A percentile compares a stretch with the other conserved stretches of the same genome.
Evolutionary conservation across 2,113 vertebrate genomes (phyloP).

Genomic region (Pithys albifrons): DNA sequence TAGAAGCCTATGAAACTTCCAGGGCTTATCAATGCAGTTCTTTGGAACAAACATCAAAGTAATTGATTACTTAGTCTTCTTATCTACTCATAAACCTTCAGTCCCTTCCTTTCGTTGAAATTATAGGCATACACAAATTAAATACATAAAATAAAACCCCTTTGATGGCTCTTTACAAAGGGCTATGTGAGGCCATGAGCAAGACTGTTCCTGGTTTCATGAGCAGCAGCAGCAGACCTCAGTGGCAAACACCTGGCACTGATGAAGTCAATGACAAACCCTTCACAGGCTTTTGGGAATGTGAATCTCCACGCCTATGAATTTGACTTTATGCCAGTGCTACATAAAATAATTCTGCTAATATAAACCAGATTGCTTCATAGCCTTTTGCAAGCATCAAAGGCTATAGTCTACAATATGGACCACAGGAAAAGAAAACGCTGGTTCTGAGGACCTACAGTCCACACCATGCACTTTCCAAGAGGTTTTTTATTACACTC

Average conservation of each 20-base stretch:
- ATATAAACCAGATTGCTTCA: not conserved
- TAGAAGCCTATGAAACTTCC: not conserved
- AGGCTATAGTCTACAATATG: not conserved
- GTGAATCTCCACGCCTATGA: not conserved
- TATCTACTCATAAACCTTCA: not conserved
- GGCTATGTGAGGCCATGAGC: not conserved
- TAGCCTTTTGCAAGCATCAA: not conserved
- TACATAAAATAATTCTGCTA: not conserved
- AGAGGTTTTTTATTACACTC: not conserved
- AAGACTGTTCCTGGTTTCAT: not conserved
- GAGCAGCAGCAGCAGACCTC: not conserved
- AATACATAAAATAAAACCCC: not conserved
- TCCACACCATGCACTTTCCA: not conserved
- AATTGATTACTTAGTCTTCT: not conserved
- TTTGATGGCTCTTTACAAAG: not conserved
- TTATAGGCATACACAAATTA: not conserved
- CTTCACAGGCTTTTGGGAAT: not conserved
- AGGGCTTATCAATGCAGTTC: not conserved
- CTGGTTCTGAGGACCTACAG: not conserved
- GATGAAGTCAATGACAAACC: not conserved
- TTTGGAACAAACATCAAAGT: not conserved
- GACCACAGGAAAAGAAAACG: not conserved
- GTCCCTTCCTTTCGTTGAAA: not conserved
- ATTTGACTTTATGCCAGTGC: not conserved
- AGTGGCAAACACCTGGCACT: not conserved